Evolutionary conservation across 2,113 vertebrate species (phyloP).

Genomic region (Glareola pratincola): DNA sequence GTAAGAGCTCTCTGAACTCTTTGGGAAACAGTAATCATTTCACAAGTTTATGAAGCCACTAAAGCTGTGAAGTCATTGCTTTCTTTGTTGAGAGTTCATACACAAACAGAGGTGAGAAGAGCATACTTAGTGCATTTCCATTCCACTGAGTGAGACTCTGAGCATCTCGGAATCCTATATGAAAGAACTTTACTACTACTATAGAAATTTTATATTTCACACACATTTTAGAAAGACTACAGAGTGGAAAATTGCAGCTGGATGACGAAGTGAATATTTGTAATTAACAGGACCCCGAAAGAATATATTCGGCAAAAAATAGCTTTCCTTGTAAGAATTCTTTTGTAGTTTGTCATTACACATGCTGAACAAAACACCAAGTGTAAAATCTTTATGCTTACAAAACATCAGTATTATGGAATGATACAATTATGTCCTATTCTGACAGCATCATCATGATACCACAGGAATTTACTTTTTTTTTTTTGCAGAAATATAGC

Average conservation of each 20-base stretch:
- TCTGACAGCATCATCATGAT: not conserved
- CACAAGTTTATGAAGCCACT: not conserved
- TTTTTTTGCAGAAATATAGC: not conserved
- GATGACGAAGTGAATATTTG: not conserved
- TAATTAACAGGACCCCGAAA: not conserved
- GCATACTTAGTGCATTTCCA: not conserved
- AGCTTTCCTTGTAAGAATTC: not conserved
- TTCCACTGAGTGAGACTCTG: not conserved
- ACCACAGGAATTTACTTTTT: not conserved
- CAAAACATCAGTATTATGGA: not conserved
- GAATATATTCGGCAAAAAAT: not conserved
- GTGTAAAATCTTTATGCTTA: not conserved
- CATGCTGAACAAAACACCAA: not conserved
- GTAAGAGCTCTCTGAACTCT: not conserved
- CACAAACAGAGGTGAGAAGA: not conserved
- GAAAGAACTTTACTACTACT: not conserved
- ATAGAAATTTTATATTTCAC: not conserved
- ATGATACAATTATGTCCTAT: not conserved
- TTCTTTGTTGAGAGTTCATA: not conserved
- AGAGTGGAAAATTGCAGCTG: not conserved
- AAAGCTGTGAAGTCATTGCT: not conserved
- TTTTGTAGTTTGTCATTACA: not conserved
- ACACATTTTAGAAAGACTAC: not conserved
- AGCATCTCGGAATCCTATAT: not conserved
- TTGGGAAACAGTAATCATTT: not conserved